Evolutionary conservation across 1,140 invertebrate species (phyloP).

Genomic region (Antheraea pernyi): DNA sequence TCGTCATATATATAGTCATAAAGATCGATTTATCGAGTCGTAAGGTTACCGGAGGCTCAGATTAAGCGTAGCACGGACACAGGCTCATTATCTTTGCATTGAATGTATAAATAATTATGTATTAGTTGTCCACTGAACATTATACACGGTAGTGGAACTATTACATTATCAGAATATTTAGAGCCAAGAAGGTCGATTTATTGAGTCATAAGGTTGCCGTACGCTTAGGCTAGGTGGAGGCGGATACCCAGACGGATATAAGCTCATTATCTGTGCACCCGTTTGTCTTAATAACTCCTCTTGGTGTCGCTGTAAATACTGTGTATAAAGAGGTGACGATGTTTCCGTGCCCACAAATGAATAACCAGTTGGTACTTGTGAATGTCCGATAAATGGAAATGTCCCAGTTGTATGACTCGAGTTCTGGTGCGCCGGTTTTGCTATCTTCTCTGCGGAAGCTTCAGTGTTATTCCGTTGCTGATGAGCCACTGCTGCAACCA

Average conservation of each 20-base stretch:
- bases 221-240: conserved; percentile 78
- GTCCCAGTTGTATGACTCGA: conserved; percentile 68
- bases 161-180: conserved; percentile 28
- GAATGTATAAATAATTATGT: too few relatives aligned
- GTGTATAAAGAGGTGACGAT: conserved; percentile 83
- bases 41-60: too few relatives aligned
- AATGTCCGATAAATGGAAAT: conserved; percentile 77
- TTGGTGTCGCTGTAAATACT: conserved; percentile 82
- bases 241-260: conserved; percentile 82
- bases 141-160: neutral
- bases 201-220: conserved; percentile 84
- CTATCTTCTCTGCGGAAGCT: conserved; percentile 67
- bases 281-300: conserved; percentile 80
- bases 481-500: conserved; percentile 77
- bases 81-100: too few relatives aligned
- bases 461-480: conserved; percentile 62
- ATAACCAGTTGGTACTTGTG: conserved; percentile 77
- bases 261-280: conserved; percentile 74
- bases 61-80: too few relatives aligned
- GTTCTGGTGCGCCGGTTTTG: conserved; percentile 71
- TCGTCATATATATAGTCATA: too few relatives aligned
- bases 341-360: conserved; percentile 81
- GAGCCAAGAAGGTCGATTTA: conserved; percentile 81
- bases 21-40: too few relatives aligned
- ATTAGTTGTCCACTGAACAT: too few relatives aligned